Conservation (phyloP, 2,797 vertebrate genomes). For the Chelmon rostratus region DNA sequence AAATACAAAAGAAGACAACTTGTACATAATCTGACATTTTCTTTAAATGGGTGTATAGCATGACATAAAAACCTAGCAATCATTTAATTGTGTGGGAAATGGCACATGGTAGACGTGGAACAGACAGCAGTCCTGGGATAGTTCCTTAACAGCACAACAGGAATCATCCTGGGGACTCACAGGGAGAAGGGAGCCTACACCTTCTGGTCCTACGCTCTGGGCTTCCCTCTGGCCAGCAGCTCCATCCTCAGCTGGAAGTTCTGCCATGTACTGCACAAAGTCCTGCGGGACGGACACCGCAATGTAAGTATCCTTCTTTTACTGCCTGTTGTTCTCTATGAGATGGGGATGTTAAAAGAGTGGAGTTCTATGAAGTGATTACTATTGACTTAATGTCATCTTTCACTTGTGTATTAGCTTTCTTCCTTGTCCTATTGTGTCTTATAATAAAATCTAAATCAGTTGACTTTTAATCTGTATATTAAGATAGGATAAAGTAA, state of each 20-base stretch:
- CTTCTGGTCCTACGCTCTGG: slow-evolving; percentile 97
- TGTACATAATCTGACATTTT: not conserved
- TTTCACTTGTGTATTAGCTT: not conserved
- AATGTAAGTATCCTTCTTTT: slow-evolving; percentile 85
- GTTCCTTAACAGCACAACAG: slow-evolving; percentile 86
- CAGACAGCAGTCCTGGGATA: not conserved
- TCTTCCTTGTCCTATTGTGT: not conserved
- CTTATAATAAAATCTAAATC: not conserved
- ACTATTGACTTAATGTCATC: not conserved
- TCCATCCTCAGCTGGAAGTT: slow-evolving; percentile 99
- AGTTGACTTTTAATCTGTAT: not conserved
- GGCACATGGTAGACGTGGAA: not conserved
- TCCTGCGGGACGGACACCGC: slow-evolving; percentile 94
- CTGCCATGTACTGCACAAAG: slow-evolving; percentile 97
- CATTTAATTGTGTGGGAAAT: not conserved
- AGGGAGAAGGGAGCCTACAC: slow-evolving; percentile 97
- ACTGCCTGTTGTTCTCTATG: not conserved
- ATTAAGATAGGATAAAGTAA: too few relatives aligned
- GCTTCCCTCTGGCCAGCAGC: slow-evolving; percentile 92
- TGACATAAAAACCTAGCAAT: not conserved
- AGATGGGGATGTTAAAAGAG: not conserved
- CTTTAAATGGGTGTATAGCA: not conserved
- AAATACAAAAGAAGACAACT: not conserved
- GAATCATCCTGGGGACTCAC: slow-evolving; percentile 97
- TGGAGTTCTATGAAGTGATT: not conserved